phyloP scores from a whole-genome alignment of 2,797 vertebrate species.

The Microctenopoma lineatum region DNA sequence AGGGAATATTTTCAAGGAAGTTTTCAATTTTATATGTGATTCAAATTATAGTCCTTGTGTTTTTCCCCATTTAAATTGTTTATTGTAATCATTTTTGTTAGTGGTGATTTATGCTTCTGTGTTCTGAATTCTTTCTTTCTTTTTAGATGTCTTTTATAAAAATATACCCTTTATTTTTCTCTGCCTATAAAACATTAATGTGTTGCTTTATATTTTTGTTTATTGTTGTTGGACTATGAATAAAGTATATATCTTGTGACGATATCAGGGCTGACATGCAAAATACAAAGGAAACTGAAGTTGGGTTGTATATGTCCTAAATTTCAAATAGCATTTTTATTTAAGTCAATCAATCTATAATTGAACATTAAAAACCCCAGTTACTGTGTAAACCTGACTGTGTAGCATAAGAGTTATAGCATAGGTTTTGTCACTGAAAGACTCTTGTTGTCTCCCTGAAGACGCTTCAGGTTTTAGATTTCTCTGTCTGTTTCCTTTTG shows the following conservation, averaged over 20 bases:
- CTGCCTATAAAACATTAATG: slow-evolving; percentile 71
- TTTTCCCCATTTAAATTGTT: slow-evolving; percentile 49
- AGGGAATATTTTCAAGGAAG: slow-evolving; percentile 68
- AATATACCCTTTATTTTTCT: slow-evolving; percentile 66
- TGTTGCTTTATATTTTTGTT: slow-evolving; percentile 75
- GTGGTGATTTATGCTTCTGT: slow-evolving; percentile 60
- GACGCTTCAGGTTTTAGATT: slow-evolving; percentile 11
- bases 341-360: slow-evolving; percentile 1
- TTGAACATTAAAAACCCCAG: slow-evolving; percentile 5
- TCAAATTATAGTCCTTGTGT: slow-evolving; percentile 64
- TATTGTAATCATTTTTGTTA: slow-evolving; percentile 51
- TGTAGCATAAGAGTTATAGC: background rate
- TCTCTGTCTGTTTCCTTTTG: slow-evolving; percentile 23
- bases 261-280: background rate
- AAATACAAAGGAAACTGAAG: background rate
- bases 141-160: slow-evolving; percentile 72
- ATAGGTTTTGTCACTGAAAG: background rate
- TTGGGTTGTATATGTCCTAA: background rate
- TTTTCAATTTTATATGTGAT: slow-evolving; percentile 74
- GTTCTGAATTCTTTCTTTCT: slow-evolving; percentile 47
- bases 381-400: background rate
- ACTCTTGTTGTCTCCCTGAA: slow-evolving; percentile 6
- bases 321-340: slow-evolving; percentile 10
- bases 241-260: slow-evolving; percentile 72
- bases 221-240: slow-evolving; percentile 74